Evolutionary conservation across 2,113 vertebrate species (phyloP).

Genomic region (Charadrius vociferus): DNA sequence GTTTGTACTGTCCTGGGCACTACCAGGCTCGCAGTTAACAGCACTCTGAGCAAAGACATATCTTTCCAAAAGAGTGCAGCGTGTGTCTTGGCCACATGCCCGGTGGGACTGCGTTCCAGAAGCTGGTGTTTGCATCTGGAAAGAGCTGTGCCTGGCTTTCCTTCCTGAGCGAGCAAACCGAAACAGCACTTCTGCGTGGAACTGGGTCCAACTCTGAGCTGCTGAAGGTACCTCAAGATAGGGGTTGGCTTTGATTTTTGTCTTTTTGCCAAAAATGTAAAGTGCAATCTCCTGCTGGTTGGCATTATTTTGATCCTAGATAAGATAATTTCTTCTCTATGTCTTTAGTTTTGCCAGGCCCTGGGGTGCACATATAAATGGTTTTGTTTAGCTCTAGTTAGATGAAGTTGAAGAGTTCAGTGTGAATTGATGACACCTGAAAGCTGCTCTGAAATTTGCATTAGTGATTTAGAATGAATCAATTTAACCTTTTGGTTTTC

Average conservation of each 20-base stretch:
- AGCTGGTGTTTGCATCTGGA: neutral
- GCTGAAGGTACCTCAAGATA: neutral
- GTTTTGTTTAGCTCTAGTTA: neutral
- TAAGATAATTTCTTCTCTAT: neutral
- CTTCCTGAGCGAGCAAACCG: fast-evolving
- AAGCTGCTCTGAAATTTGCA: neutral
- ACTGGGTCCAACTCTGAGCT: neutral
- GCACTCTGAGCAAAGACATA: neutral
- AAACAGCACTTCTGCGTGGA: neutral
- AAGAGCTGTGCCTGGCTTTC: neutral
- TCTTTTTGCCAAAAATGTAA: neutral
- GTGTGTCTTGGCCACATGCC: neutral
- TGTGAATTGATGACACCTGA: neutral
- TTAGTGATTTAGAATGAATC: neutral
- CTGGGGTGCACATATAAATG: neutral
- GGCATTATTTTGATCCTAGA: neutral
- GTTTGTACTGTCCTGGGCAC: neutral
- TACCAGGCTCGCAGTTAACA: neutral
- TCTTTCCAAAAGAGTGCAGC: neutral
- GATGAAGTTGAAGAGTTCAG: neutral
- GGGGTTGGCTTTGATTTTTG: neutral
- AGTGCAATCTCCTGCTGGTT: neutral
- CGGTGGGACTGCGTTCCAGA: neutral
- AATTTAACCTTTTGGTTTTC: neutral
- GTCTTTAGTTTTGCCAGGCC: neutral